Conservation (phyloP, 1,140 invertebrate genomes). For the Monomorium pharaonis region DNA sequence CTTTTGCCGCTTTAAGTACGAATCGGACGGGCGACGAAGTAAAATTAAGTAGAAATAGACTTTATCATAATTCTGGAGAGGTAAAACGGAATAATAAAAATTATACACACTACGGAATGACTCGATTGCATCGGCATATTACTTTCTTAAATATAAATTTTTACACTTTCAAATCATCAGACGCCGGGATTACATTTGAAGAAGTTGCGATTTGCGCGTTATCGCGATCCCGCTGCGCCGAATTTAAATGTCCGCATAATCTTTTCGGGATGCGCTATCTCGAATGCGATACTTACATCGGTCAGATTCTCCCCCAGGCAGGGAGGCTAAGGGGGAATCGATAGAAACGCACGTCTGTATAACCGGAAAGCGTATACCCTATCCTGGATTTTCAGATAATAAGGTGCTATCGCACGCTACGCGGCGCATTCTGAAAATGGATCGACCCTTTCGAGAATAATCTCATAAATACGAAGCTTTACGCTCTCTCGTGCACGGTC, state of each 20-base stretch:
- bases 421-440: constrained; percentile 61
- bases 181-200: not conserved
- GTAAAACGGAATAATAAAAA: not conserved
- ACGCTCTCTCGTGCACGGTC: not conserved
- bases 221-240: constrained; percentile 1
- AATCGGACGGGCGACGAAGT: not conserved
- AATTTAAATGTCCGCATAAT: constrained; percentile 43
- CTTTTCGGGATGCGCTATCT: not conserved
- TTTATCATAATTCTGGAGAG: not conserved
- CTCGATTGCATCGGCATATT: not conserved
- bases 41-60: not conserved
- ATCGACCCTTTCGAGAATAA: constrained; percentile 66
- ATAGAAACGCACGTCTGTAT: constrained; percentile 57
- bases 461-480: constrained; percentile 68
- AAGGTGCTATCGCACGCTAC: constrained; percentile 63
- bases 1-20: constrained; percentile 10
- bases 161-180: not conserved
- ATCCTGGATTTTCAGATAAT: constrained; percentile 68
- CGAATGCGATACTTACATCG: constrained; percentile 3
- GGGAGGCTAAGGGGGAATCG: not conserved
- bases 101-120: not conserved
- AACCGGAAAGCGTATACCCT: constrained; percentile 42
- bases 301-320: not conserved
- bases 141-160: not conserved
- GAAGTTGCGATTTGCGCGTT: constrained; percentile 26